Evolutionary conservation across 2,113 vertebrate genomes (phyloP), one percentile per base, ranked within the genome.

Genomic region (Melanotaenia duboulayi): DNA sequence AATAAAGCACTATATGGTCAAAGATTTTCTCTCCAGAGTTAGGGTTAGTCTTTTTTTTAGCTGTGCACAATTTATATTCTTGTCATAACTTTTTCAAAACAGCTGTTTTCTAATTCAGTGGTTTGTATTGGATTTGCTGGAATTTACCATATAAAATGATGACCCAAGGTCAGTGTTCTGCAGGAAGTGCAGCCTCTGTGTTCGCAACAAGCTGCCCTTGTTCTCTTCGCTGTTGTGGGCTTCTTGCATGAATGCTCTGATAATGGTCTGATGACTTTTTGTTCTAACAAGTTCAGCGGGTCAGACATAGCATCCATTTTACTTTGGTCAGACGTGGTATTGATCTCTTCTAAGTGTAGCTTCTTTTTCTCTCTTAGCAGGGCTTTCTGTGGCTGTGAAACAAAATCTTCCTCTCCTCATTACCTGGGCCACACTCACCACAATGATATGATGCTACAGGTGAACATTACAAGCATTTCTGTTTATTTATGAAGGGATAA

Each of bases 221-320:
- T 76, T 69, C 62, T 35, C 72, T 54, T 50, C 11, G 65, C 46
- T 48, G 63, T 56, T 70, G 65, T 49, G 54, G 52, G 71, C 56
- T 55, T 85, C 79, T 51, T 59, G 78, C 62, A 71, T 54, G 32
- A 71, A 75, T 49, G 65, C 83, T 54, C 84, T 32, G 70, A 86
- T 89, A 87, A 84, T 81, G 75, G 80, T 73, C 82, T 48, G 75
- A 85, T 73, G 90, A 84, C 84, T 85, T 87, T 87, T 80, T 85
- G 85, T 88, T 89, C 78, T 72, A 84, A 74, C 82, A 77, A 83
- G 85, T 87, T 88, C 83, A 74, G 76, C 75, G 11, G 88, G 89
- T 89, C 81, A 88, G 71, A 78, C 22, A 57, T 68, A 67, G 77
- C 80, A 84, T 89, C 88, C 83, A 81, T 90, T 88, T 80, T 75